These are phyloP conservation scores for Drosophila infuscata DNA, from an alignment of 2,888 invertebrate species.

Conservation along the genomic window DNA sequence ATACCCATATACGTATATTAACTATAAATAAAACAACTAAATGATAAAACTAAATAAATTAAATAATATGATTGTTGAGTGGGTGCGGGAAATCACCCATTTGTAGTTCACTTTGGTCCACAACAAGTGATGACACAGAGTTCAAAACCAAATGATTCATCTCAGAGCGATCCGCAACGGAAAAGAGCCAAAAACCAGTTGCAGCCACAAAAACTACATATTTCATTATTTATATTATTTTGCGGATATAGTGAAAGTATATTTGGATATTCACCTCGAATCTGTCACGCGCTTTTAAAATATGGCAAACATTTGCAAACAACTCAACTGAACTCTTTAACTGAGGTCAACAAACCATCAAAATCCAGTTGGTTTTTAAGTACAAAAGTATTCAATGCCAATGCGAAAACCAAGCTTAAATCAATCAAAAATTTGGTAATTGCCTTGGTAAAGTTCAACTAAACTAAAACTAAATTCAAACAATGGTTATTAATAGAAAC, in stretches of 20 bases:
- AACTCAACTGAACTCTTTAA: constrained; percentile 10
- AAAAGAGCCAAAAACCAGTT: constrained; percentile 37
- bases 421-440: constrained; percentile 5
- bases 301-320: not conserved
- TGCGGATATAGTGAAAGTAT: constrained; percentile 13
- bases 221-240: constrained; percentile 8
- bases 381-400: constrained; percentile 34
- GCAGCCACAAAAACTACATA: constrained; percentile 9
- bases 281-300: constrained; percentile 1
- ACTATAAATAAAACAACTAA: constrained; percentile 68
- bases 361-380: not conserved
- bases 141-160: constrained; percentile 38
- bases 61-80: not conserved
- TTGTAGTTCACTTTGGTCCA: not conserved
- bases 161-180: constrained; percentile 8
- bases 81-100: constrained; percentile 22
- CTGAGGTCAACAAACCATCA: constrained; percentile 2
- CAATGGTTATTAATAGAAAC: constrained; percentile 43
- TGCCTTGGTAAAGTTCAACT: constrained; percentile 46
- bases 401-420: constrained; percentile 29
- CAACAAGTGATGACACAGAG: constrained; percentile 59
- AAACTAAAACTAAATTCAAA: constrained; percentile 15
- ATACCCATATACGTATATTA: constrained; percentile 51
- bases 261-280: constrained; percentile 2
- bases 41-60: constrained; percentile 43